Percentiles rank a stretch among this genome's conserved stretches.
Evolutionary conservation across 2,888 invertebrate genomes (phyloP).

Genomic region (Eustalomyia histrio): DNA sequence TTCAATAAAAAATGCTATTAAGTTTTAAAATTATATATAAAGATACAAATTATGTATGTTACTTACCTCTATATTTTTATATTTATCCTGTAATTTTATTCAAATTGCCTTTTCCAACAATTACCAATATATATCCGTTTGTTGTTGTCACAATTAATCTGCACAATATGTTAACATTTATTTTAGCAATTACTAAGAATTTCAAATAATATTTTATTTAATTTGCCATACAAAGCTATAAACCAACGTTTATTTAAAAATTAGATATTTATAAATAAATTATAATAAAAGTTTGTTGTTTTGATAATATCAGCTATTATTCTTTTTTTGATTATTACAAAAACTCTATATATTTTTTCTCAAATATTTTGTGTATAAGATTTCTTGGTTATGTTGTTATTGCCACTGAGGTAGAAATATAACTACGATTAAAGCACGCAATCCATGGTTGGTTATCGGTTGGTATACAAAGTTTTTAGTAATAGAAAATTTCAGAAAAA

Average conservation of each 20-base stretch:
- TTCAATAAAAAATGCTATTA: no score
- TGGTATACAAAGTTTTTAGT: not conserved
- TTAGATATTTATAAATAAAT: not conserved
- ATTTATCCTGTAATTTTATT: not conserved
- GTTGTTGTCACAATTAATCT: conserved; percentile 11
- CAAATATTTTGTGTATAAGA: not conserved
- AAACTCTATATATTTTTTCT: conserved; percentile 11
- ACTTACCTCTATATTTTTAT: conserved; percentile 45
- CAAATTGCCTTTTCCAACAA: not conserved
- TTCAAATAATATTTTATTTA: conserved; percentile 1
- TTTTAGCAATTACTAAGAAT: conserved; percentile 16
- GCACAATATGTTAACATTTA: conserved; percentile 60
- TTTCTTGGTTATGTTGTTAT: conserved; percentile 34
- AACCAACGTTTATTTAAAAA: not conserved
- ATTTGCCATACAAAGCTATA: not conserved
- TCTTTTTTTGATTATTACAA: conserved; percentile 11
- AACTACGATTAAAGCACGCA: conserved; percentile 33
- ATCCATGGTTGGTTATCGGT: conserved; percentile 12
- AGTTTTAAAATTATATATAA: no score
- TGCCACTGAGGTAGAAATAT: conserved; percentile 59
- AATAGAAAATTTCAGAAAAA: conserved; percentile 11
- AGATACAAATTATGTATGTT: no score
- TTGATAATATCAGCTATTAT: not conserved
- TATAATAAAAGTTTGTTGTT: not conserved
- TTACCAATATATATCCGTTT: not conserved